Base-by-base conservation (phyloP, 1,140 invertebrate genomes). In the Caenorhabditis latens region DNA sequence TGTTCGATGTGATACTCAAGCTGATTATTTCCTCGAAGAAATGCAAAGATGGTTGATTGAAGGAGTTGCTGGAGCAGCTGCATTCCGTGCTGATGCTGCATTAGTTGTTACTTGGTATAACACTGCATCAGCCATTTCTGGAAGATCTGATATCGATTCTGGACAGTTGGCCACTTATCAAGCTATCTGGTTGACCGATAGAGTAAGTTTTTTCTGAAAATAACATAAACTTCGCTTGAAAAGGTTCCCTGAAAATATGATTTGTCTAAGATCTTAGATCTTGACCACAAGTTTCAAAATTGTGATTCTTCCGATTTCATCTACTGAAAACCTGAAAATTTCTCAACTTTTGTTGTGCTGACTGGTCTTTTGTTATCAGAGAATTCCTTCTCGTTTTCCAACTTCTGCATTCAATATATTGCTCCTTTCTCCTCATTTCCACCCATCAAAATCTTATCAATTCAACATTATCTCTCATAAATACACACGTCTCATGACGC, bases 41-140 rank as follows among this genome's bases (percentile, higher is more conserved):
- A 92, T 92, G 91, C 93, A 93, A 90, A 83, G 90, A 71, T 91
- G 90, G 90, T 88, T 92, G 19, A 92, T 63, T 89, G 91, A 92
- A 75, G 91, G 91, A 67, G 91, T 92, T 57, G 91, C 91, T 55
- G 91, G 91, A 21, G 91, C 92, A 7, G 85, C 86, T 55, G 91
- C 90, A 40, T 92, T 92, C 84, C 90, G 91, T 40, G 91, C 91
- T 16, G 91, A 92, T 86, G 91, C 92, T 48, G 91, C 91, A 5
- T 61, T 92, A 13, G 89, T 92, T 46, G 91, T 92, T 46, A 92
- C 91, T 13, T 92, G 91, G 91, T 92, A 92, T 83, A 92, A 92
- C 75, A 92, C 92, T 1, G 91, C 92, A 57, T 92, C 91, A 19
- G 91, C 92, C 24, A 84, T 92, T n/a, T 90, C 92, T 7, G 92